Evolutionary conservation across 1,140 invertebrate species (phyloP), one percentile per base, ranked within the genome.

Genomic region (Holotrichia oblita): DNA sequence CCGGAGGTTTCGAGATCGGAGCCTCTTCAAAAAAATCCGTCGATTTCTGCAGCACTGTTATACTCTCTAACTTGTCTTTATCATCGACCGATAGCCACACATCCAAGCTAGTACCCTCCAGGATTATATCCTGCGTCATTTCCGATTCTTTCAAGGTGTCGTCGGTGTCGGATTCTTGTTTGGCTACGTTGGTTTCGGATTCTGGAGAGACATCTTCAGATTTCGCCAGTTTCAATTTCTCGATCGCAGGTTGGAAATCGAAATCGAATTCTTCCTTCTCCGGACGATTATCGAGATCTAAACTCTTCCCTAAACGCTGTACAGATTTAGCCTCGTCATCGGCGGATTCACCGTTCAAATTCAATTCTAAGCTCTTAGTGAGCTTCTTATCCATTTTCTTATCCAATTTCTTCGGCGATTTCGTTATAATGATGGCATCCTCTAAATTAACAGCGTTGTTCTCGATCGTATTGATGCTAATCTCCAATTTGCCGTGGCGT

Each of bases 401-500:
- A 81, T 93, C 92, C 6, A 93, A 82, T 81, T 92, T 92, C 79
- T 92, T 91, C 1, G 92, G 92, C 22, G 91, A 91, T 84, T 93
- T 93, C 0, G 92, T 91, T 81, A 93, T 92, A 77, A 93, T 90
- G n/a, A 87, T 86, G 2, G 86, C 86, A 79, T 87, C 86, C 78
- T 87, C 86, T 55, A 87, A 55, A 14, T 84, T 82, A 8, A 87
- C 83, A 48, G 76, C 83, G 0, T 82, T 81, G 48, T 83, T 83
- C 79, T 87, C 85, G 17, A 86, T 86, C 0, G 85, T 86, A 77
- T 87, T 86, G 17, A 87, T 87, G 69, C 84, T 86, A 40, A 87
- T 87, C 80, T 87, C 86, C 22, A 87, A 78, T 81, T 86, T 86
- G 8, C 86, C 86, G 55, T 84, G 83, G 42, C 85, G 79, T 81